Evolutionary conservation across 2,113 vertebrate species (phyloP), one percentile per base, ranked within the genome.

Genomic region (Proteles cristata): DNA sequence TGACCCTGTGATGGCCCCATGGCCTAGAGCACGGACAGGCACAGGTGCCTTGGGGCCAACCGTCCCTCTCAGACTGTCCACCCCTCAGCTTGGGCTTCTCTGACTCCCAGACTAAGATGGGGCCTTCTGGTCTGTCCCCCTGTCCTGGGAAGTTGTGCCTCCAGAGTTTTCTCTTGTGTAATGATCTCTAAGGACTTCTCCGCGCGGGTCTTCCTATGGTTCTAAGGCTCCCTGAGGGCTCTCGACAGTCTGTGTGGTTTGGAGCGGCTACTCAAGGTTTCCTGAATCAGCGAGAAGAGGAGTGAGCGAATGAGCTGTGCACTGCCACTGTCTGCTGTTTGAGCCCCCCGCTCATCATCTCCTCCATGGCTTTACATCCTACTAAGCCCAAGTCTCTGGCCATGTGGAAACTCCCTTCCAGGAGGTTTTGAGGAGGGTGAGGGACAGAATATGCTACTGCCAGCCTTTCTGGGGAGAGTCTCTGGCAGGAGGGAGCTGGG

Each of bases 251-350:
- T 7, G 7, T 3, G n/a, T 28, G 81, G 25, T 65, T 83, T 68
- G 21, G 39, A 43, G 69, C n/a, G 28, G 12, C 39, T 68, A 3
- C 11, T 53, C 23, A 39, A 19, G 19, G 4, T 28, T 45, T 26
- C 10, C 16, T 15, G 31, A 71, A 12, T 8, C 39, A 77, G 16
- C 25, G 9, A 53, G 16, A 33, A 71, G 48, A 19, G 15, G 26
- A 79, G 17, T 45, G 28, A 5, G 21, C 11, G 68, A 71, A 19
- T 33, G 45, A 33, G 19, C 4, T 10, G 5, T 15, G 3, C 10
- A 5, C 5, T 3, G 10, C 2, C n/a, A 6, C 10, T 43, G n/a
- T 10, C 33, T 8, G 23, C 16, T 21, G 39, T 25, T 26, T 33
- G 14, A 31, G 19, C 45, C 58, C 39, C 77, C 69, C 21, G 14